phyloP scores from a whole-genome alignment of 2,888 invertebrate species.

The Micoletzkya japonica region DNA sequence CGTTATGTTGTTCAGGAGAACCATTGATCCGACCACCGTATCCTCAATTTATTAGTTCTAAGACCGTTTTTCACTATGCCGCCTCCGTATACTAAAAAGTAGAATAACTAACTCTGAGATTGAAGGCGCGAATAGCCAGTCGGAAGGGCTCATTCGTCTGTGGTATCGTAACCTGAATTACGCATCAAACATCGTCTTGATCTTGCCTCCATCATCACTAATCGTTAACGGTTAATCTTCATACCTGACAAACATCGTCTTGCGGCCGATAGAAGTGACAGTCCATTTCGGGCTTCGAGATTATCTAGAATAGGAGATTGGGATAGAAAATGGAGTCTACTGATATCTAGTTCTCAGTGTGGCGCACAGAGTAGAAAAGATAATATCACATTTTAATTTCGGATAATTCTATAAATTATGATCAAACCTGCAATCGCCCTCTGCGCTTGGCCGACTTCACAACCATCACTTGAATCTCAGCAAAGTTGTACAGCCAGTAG shows the following conservation, averaged over 20 bases:
- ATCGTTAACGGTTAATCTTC: not conserved
- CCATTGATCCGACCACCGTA: constrained; percentile 52
- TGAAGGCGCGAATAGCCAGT: constrained; percentile 55
- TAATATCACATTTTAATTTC: not conserved
- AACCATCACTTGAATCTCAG: constrained; percentile 58
- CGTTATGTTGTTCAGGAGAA: constrained; percentile 51
- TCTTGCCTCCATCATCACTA: no score
- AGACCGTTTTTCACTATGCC: not conserved
- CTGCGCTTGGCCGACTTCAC: constrained; percentile 46
- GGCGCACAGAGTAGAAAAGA: no score
- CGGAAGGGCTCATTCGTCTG: constrained; percentile 56
- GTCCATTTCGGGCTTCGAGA: constrained; percentile 49
- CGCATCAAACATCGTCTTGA: not conserved
- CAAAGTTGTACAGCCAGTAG: constrained; percentile 62
- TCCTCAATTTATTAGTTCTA: constrained; percentile 28
- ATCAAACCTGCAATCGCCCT: constrained; percentile 50
- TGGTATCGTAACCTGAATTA: constrained; percentile 43
- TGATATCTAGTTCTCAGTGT: no score
- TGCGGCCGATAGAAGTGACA: constrained; percentile 51
- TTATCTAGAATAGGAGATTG: constrained; percentile 29
- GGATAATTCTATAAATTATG: not conserved
- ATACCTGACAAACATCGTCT: constrained; percentile 25
- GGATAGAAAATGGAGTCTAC: no score
- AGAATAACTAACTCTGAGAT: constrained; percentile 37
- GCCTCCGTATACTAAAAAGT: not conserved